Evolutionary conservation across 2,888 invertebrate species (phyloP).

Genomic region (Chrysolina haemoptera): DNA sequence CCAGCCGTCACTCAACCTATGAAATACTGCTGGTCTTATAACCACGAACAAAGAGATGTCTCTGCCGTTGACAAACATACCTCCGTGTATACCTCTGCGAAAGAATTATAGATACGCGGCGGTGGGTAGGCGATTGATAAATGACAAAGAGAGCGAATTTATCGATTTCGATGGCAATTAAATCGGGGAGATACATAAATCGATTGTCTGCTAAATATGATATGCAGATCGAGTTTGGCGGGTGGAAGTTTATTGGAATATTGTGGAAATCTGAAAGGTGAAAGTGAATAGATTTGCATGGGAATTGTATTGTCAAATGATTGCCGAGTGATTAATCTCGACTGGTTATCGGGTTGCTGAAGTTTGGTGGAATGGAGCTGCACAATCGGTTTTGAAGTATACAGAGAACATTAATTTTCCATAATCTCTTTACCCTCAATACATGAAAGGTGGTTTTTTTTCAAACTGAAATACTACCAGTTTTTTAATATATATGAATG

Average conservation of each 20-base stretch:
- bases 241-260: conserved; percentile 42
- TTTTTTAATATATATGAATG: no score
- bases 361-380: neutral
- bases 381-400: neutral
- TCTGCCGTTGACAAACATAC: conserved; percentile 43
- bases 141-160: conserved; percentile 35
- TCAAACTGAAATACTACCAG: no score
- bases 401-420: neutral
- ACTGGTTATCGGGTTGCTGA: neutral
- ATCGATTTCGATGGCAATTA: conserved; percentile 42
- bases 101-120: conserved; percentile 39
- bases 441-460: no score
- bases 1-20: conserved; percentile 24
- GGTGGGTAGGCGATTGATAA: conserved; percentile 27
- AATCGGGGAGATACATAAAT: conserved; percentile 38
- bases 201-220: conserved; percentile 37
- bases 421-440: no score
- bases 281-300: conserved; percentile 35
- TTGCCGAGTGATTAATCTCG: conserved; percentile 22
- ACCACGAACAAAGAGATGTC: conserved; percentile 43
- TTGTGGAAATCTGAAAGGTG: conserved; percentile 37
- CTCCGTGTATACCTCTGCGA: conserved; percentile 31
- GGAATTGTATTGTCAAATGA: conserved; percentile 20
- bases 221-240: conserved; percentile 38
- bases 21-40: conserved; percentile 35